A percentile compares a stretch with the other conserved stretches of the same genome.
These are phyloP conservation scores for Drosophila pseudoananassae DNA, from an alignment of 1,140 invertebrate species.

Conservation along the genomic window DNA sequence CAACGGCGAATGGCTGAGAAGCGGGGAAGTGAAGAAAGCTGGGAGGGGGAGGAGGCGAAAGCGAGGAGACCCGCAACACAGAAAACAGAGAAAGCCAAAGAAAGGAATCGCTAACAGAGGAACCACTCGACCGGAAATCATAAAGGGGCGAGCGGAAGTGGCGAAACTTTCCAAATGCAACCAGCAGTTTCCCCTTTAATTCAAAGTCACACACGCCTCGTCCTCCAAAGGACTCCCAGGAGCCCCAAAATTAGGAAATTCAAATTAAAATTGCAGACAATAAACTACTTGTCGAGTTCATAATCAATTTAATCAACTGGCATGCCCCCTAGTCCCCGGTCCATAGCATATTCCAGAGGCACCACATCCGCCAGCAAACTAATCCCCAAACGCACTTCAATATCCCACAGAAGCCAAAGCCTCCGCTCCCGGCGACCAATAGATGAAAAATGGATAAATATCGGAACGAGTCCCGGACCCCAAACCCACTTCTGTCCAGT, in stretches of 20 bases:
- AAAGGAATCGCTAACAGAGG: constrained; percentile 24
- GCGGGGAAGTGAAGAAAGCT: neutral
- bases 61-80: neutral
- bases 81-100: neutral
- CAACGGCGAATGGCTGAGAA: constrained; percentile 16
- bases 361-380: constrained; percentile 1
- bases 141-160: constrained; percentile 1
- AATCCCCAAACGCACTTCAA: constrained; percentile 26
- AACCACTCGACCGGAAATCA: constrained; percentile 1
- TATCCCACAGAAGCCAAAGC: constrained; percentile 4
- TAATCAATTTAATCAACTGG: neutral
- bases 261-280: neutral
- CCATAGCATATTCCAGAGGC: neutral
- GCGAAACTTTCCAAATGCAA: constrained; percentile 11
- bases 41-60: too few relatives aligned
- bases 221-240: neutral
- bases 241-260: neutral
- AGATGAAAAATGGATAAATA: constrained; percentile 37
- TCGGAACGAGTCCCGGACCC: neutral
- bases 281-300: neutral
- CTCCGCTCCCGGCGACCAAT: neutral
- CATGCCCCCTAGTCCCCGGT: neutral
- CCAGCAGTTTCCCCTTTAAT: neutral
- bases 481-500: constrained; percentile 1
- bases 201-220: neutral